A percentile compares a stretch with the other conserved stretches of the same genome.
phyloP scores from a whole-genome alignment of 1,140 invertebrate species.

The Antheraea mylitta region DNA sequence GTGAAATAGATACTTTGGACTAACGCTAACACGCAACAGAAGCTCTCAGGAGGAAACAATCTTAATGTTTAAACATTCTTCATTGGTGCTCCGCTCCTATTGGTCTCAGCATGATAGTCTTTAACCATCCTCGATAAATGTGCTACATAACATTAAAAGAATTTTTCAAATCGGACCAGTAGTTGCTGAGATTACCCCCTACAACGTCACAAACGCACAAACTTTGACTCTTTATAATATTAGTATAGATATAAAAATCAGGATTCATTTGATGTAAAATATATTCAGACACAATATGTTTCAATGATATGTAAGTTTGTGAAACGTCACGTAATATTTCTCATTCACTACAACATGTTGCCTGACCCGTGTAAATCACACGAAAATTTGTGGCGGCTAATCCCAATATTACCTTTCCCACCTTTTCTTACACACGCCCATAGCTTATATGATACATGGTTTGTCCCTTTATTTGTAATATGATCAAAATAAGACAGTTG shows the following conservation, averaged over 20 bases:
- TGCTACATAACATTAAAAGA: too few species aligned
- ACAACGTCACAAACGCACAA: too few species aligned
- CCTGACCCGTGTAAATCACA: slow-evolving; percentile 5
- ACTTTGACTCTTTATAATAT: too few species aligned
- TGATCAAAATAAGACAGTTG: background rate
- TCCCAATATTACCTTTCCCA: slow-evolving; percentile 9
- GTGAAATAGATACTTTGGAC: too few species aligned
- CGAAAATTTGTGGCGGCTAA: slow-evolving; percentile 4
- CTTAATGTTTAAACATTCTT: too few species aligned
- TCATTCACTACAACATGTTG: slow-evolving; percentile 5
- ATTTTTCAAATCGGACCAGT: too few species aligned
- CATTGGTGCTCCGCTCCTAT: too few species aligned
- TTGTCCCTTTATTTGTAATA: background rate
- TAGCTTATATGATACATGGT: background rate
- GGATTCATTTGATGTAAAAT: background rate
- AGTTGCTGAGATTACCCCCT: too few species aligned
- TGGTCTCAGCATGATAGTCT: too few species aligned
- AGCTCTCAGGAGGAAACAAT: too few species aligned
- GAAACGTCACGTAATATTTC: background rate
- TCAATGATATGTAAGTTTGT: background rate
- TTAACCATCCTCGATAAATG: too few species aligned
- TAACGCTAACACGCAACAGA: too few species aligned
- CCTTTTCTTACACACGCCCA: background rate
- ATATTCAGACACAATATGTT: background rate
- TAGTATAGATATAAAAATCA: background rate